These are phyloP conservation scores for Pararge aegeria DNA, from an alignment of 1,140 invertebrate genomes.

Conservation along the genomic window DNA sequence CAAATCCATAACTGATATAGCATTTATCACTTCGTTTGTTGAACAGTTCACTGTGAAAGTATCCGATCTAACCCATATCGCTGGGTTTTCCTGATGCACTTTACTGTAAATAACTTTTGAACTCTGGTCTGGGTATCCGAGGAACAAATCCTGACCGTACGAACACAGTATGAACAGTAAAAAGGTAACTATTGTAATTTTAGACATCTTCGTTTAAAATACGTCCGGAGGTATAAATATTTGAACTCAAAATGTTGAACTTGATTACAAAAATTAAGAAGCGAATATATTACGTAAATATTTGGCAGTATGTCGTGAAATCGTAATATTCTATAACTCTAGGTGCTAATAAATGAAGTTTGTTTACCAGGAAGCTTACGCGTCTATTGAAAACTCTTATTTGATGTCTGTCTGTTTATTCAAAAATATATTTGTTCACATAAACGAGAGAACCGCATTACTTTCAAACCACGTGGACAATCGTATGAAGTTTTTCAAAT, in stretches of 20 bases:
- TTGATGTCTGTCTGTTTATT: slow-evolving; percentile 11
- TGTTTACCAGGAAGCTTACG: neutral
- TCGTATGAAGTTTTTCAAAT: too few species aligned
- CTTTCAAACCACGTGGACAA: too few species aligned
- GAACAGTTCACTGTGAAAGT: slow-evolving; percentile 62
- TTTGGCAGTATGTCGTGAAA: slow-evolving; percentile 12
- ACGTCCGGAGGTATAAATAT: slow-evolving; percentile 5
- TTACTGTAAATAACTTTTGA: slow-evolving; percentile 60
- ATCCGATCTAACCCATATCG: slow-evolving; percentile 60
- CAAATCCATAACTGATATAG: slow-evolving; percentile 57
- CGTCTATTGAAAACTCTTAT: neutral
- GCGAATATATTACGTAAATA: neutral
- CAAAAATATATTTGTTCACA: neutral
- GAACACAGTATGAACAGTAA: slow-evolving; percentile 16
- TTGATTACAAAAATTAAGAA: neutral
- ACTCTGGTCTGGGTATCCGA: slow-evolving; percentile 54
- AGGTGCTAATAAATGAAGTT: slow-evolving; percentile 1
- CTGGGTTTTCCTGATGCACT: slow-evolving; percentile 62
- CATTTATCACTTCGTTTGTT: slow-evolving; percentile 56
- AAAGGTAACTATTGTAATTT: slow-evolving; percentile 3
- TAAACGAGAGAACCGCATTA: too few species aligned
- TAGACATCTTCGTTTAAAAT: slow-evolving; percentile 15
- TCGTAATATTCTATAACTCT: slow-evolving; percentile 16
- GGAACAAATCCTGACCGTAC: slow-evolving; percentile 39
- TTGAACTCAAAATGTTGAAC: neutral